phyloP scores from a whole-genome alignment of 35 echinoderm and acorn worm species.

The Eucidaris tribuloides region DNA sequence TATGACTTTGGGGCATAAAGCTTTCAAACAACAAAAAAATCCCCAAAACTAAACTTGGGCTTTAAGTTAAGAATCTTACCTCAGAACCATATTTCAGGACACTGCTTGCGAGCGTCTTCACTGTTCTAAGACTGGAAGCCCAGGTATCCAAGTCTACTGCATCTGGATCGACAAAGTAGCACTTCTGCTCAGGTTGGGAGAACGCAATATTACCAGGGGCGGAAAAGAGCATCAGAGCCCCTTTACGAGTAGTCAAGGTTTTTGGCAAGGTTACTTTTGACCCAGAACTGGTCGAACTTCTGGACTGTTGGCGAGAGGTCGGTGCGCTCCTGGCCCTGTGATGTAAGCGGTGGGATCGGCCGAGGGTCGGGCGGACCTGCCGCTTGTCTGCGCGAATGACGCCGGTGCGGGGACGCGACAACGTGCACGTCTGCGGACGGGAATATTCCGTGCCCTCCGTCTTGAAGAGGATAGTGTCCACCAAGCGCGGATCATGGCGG shows the following conservation, averaged over 20 bases:
- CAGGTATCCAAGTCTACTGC: constrained; percentile 40
- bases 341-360: not conserved
- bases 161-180: constrained; percentile 30
- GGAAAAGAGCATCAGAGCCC: constrained; percentile 87
- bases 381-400: not conserved
- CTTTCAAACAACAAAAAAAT: no score
- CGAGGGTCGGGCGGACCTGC: not conserved
- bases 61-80: no score
- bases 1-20: no score
- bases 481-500: not conserved
- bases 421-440: not conserved
- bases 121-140: constrained; percentile 31
- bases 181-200: constrained; percentile 50
- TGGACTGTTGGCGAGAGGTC: not conserved
- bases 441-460: constrained; percentile 33
- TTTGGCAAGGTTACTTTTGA: constrained; percentile 64
- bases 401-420: not conserved
- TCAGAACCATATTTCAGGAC: constrained; percentile 78
- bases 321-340: constrained; percentile 49
- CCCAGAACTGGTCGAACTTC: not conserved
- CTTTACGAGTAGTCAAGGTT: constrained; percentile 78
- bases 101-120: constrained; percentile 58
- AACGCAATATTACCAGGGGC: constrained; percentile 72
- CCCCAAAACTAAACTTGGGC: no score
- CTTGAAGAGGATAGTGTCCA: constrained; percentile 24